phyloP scores from a whole-genome alignment of 2,888 invertebrate species.

The Ochlodes sylvanus region DNA sequence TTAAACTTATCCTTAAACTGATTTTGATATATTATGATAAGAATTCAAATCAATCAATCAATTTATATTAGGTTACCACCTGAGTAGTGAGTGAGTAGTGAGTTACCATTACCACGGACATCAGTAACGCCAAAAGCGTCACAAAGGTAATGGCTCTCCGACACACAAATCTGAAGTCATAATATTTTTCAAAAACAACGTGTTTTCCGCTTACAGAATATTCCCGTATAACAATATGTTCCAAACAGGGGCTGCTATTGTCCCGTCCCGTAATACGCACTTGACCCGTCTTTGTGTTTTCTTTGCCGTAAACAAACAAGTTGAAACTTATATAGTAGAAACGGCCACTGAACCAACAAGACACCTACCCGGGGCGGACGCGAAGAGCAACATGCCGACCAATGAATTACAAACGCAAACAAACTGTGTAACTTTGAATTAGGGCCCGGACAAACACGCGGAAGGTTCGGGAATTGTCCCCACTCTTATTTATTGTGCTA shows the following conservation, averaged over 20 bases:
- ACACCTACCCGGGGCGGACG: conserved; percentile 35
- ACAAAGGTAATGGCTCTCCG: no score
- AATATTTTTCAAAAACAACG: no score
- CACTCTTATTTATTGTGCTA: conserved; percentile 59
- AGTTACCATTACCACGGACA: no score
- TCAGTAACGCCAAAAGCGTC: no score
- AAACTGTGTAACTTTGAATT: conserved; percentile 75
- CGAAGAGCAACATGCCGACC: conserved; percentile 52
- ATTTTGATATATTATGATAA: no score
- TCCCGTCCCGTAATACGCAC: background rate
- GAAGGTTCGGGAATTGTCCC: conserved; percentile 43
- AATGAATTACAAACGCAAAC: conserved; percentile 69
- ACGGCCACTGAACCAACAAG: conserved; percentile 26
- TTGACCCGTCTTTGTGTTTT: conserved; percentile 3
- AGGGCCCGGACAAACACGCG: conserved; percentile 66
- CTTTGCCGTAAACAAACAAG: conserved; percentile 15
- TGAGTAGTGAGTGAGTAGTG: no score
- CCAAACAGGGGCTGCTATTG: no score
- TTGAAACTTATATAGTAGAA: conserved; percentile 6
- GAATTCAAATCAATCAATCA: no score
- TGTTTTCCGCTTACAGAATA: no score
- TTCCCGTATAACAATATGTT: background rate
- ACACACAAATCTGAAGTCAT: no score
- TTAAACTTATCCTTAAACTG: no score
- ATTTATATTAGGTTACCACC: no score